These are phyloP conservation scores for Nylanderia fulva DNA, from an alignment of 1,140 invertebrate species.

Conservation along the genomic window DNA sequence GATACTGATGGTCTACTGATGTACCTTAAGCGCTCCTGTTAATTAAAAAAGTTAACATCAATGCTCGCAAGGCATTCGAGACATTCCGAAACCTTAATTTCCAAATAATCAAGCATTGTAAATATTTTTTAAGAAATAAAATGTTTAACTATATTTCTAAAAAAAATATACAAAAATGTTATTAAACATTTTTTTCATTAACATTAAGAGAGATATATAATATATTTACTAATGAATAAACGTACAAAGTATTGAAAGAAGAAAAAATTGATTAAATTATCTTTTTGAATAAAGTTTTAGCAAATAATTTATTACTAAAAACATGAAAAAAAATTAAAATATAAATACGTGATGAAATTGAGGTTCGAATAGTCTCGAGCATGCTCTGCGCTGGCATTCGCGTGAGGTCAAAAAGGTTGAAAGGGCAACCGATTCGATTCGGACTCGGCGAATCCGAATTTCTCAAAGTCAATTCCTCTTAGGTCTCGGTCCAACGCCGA, in stretches of 20 bases:
- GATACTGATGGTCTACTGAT: not conserved
- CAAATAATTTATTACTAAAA: not conserved
- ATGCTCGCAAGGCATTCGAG: not conserved
- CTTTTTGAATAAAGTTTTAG: not conserved
- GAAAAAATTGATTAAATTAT: not conserved
- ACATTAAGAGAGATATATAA: not conserved
- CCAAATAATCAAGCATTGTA: not conserved
- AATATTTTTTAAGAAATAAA: too few species aligned
- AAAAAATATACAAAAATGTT: too few species aligned
- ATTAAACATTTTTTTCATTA: not conserved
- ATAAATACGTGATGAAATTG: not conserved
- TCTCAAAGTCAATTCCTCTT: conserved; percentile 69
- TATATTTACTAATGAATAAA: not conserved
- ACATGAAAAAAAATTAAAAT: not conserved
- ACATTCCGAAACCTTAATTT: conserved; percentile 18
- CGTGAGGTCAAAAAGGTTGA: conserved; percentile 49
- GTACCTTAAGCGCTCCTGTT: not conserved
- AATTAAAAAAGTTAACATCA: conserved; percentile 9
- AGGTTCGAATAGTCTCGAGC: not conserved
- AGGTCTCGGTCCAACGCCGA: conserved; percentile 77
- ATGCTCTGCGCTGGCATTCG: not conserved
- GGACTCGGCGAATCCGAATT: conserved; percentile 69
- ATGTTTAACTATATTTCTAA: not conserved
- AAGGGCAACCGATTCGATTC: conserved; percentile 46
- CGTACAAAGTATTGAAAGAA: too few species aligned